Percentiles rank a stretch among this genome's conserved stretches.
phyloP scores from a whole-genome alignment of 2,888 invertebrate species.

The Aporophyla lueneburgensis region DNA sequence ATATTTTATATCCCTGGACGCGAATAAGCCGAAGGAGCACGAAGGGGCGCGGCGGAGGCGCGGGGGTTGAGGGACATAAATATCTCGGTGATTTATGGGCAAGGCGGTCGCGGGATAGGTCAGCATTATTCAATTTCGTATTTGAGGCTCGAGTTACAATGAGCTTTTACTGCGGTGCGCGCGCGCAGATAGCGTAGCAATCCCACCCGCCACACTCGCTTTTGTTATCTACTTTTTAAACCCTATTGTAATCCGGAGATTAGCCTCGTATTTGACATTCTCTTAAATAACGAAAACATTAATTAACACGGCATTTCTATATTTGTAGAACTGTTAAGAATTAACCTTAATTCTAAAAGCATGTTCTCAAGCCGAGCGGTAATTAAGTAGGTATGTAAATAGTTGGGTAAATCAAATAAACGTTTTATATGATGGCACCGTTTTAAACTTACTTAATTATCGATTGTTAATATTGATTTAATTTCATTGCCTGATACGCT shows the following conservation, averaged over 20 bases:
- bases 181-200: slow-evolving; percentile 85
- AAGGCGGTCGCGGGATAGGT: slow-evolving; percentile 91
- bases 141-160: slow-evolving; percentile 90
- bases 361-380: slow-evolving; percentile 59
- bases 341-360: slow-evolving; percentile 64
- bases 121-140: slow-evolving; percentile 91
- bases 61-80: slow-evolving; percentile 88
- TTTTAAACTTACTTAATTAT: slow-evolving; percentile 89
- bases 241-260: slow-evolving; percentile 80
- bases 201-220: slow-evolving; percentile 78
- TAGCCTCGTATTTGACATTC: slow-evolving; percentile 74
- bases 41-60: slow-evolving; percentile 77
- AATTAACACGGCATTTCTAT: slow-evolving; percentile 65
- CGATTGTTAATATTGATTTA: slow-evolving; percentile 89
- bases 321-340: slow-evolving; percentile 65
- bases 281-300: slow-evolving; percentile 67
- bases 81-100: slow-evolving; percentile 90
- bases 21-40: slow-evolving; percentile 81
- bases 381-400: slow-evolving; percentile 73
- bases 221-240: slow-evolving; percentile 83
- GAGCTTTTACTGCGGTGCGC: slow-evolving; percentile 88
- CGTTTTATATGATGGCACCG: slow-evolving; percentile 80
- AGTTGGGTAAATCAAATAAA: slow-evolving; percentile 76
- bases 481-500: slow-evolving; percentile 88
- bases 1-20: slow-evolving; percentile 88